Evolutionary conservation across 2,113 vertebrate genomes (phyloP), one percentile per base, ranked within the genome.

Genomic region (Spilogale gracilis): DNA sequence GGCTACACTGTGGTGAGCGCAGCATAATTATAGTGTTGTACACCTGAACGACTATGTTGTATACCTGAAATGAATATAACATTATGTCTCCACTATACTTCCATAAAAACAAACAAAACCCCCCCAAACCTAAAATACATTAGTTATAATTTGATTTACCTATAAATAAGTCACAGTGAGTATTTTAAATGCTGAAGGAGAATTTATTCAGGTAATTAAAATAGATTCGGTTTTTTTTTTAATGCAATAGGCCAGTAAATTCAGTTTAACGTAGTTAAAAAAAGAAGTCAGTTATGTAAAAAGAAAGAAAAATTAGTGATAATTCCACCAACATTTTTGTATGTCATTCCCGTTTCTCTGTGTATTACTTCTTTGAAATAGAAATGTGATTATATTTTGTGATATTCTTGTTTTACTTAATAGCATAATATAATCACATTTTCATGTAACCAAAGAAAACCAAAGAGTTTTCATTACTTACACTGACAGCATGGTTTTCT

Each of bases 361-460:
- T 73, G 27, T 96, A 60, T 43, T 93, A 89, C 27, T 91, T 73
- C 10, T 84, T 84, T 74, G 80, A 69, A 93, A 30, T 97, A 89
- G 60, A 97, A 91, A 81, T 93, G 43, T 30, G 27, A 81, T 91
- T 43, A 32, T 91, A 71, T 74, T 97, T 97, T 96, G 27, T 67
- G 52, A 86, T 92, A 54, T 67, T 87, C 43, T 84, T 78, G 10
- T 65, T 92, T 91, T 30, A 84, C 16, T 86, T 91, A 79, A 73
- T 89, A 78, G 73, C 45, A 63, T 92, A 58, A 43, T 78, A 20
- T 84, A 84, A 50, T 83, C 61, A 91, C 30, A 61, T 81, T 91
- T 81, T 58, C 30, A 63, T 73, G 58, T 73, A 80, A 74, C 65
- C 82, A 90, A 50, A 81, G 54, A 67, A 4, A 80, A 74, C 65